Evolutionary conservation across 2,888 invertebrate genomes (phyloP), one percentile per base, ranked within the genome.

Genomic region (Reticulitermes lucifugus): DNA sequence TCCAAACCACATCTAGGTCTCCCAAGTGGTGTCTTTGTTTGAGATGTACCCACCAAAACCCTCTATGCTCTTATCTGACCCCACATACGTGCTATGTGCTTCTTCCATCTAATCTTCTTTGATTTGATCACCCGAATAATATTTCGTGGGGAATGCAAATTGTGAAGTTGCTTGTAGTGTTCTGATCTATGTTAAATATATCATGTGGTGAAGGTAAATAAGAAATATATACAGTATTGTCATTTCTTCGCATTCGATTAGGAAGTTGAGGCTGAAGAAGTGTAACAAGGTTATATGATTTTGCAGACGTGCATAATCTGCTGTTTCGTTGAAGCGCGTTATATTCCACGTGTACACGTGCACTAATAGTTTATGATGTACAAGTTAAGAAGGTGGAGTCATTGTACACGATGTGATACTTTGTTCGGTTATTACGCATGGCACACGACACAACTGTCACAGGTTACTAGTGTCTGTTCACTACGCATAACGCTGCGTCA

Each of bases 391-490:
- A 25, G 79, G 60, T 60, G 60, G 60, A 60, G 60, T 3, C 60
- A 60, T 21, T 60, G 21, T 60, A 60, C 60, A 60, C 60, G 46
- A 25, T 79, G 79, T 79, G 25, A 46, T 43, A 79, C 22, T 79
- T 51, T 22, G 79, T 79, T 79, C 79, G 51, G 79, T 51, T 79
- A 79, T 79, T 46, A 51, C 79, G 21, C 51, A 51, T 79, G 79
- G 51, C 46, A 51, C 79, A 79, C 55, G 51, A 25, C 79, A n/a
- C 51, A 51, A 43, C 79, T 51, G 79, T 22, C 43, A 51, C 25
- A 51, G 79, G 35, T 35, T 35, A 35, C 35, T 2, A 35, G 35
- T 35, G 35, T 35, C 35, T 35, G 35, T 35, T 35, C 35, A 35
- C 35, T 35, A 35, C 35, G 2, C 35, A 35, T 35, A 35, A 35